Percentiles rank a stretch among this genome's conserved stretches.
These are phyloP conservation scores for Galeopsomyia nigrocyanea DNA, from an alignment of 2,888 invertebrate species.

Conservation along the genomic window DNA sequence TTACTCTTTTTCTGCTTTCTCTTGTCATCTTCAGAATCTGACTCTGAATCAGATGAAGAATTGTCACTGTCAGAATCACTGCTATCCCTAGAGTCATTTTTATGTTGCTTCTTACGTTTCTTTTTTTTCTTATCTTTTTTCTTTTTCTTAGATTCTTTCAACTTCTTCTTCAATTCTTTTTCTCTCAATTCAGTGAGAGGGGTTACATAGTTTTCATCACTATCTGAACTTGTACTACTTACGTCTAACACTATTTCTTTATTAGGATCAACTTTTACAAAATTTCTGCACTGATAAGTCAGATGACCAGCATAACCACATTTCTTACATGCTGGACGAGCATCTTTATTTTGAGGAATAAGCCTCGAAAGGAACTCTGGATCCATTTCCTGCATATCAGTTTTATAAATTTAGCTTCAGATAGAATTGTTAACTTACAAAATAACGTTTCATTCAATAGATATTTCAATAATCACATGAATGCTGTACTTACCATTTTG, in stretches of 20 bases:
- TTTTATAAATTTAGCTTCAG: not conserved
- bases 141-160: slow-evolving; percentile 75
- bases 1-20: slow-evolving; percentile 59
- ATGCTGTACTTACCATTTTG: not conserved
- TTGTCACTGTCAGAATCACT: slow-evolving; percentile 58
- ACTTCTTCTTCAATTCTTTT: slow-evolving; percentile 81
- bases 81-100: slow-evolving; percentile 57
- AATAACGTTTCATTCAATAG: not conserved
- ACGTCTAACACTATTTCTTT: slow-evolving; percentile 94
- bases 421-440: not conserved
- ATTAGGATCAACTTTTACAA: slow-evolving; percentile 93
- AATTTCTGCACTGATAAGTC: slow-evolving; percentile 96
- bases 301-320: slow-evolving; percentile 97
- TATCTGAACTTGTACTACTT: slow-evolving; percentile 94
- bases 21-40: slow-evolving; percentile 50
- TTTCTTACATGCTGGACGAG: slow-evolving; percentile 92
- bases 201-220: slow-evolving; percentile 85
- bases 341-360: slow-evolving; percentile 78
- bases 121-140: slow-evolving; percentile 72
- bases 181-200: slow-evolving; percentile 86
- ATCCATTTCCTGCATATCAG: slow-evolving; percentile 61
- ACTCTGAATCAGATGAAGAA: slow-evolving; percentile 36
- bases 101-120: slow-evolving; percentile 66
- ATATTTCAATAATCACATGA: slow-evolving; percentile 6
- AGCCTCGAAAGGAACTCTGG: slow-evolving; percentile 70